Evolutionary conservation across 2,113 vertebrate species (phyloP), one percentile per base, ranked within the genome.

Genomic region (Propithecus coquereli): DNA sequence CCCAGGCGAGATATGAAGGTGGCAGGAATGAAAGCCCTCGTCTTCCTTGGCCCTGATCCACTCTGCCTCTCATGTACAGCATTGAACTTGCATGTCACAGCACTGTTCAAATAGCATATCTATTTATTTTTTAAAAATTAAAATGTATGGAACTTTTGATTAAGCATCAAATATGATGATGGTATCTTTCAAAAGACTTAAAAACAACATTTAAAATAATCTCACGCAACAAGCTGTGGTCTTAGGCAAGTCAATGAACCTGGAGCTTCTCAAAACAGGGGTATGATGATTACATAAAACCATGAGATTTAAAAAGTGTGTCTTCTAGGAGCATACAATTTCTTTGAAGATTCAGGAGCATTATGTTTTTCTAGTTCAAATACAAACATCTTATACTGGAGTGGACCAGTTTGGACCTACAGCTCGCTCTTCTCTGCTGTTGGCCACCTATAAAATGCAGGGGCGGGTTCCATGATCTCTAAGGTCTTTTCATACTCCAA

Each of bases 181-280:
- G 20, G 52, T 14, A 59, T 10, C 59, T 95, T 91, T 87, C 68
- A 68, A 94, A 96, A 79, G 65, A 45, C 50, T 90, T 90, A 45
- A 91, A 85, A 77, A 91, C 40, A 86, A 57, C 66, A 47, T 76
- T 95, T 84, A 68, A 66, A 86, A 43, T 45, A 54, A 63, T 54
- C 76, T 84, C 52, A 87, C 23, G 43, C 89, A 88, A 82, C 37
- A 52, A 86, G 22, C 8, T 45, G 4, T 81, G 43, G 54, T 88
- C 65, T 93, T 30, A 82, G 88, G 57, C 45, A 87, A 94, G 27
- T 61, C 43, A 47, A 37, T 57, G 70, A 74, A 95, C 14, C 14
- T 45, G 16, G 10, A 52, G 23, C 27, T 97, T 84, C 71, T 95
- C 52, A 94, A 87, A 87, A 83, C 27, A 85, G 8, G 45, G 18